Percentiles rank a stretch among this genome's conserved stretches.
Conservation (phyloP, 2,797 vertebrate species). For the Xenops minutus region DNA sequence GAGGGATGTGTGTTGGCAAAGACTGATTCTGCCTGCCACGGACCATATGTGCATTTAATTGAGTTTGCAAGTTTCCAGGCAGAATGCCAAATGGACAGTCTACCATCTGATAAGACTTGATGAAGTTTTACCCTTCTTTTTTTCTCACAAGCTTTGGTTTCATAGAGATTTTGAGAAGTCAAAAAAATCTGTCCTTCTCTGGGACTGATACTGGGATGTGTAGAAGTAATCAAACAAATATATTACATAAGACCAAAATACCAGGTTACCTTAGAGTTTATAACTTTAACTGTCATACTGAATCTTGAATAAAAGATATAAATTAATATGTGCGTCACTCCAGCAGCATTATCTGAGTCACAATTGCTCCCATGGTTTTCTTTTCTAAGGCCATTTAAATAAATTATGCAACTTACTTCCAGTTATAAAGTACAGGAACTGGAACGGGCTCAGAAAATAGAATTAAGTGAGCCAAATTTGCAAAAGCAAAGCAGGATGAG, state of each 20-base stretch:
- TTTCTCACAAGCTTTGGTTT: conserved; percentile 14
- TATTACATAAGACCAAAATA: not conserved
- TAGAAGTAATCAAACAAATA: not conserved
- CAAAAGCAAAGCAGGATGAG: not conserved
- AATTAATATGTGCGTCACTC: not conserved
- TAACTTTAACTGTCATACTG: not conserved
- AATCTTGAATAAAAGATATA: not conserved
- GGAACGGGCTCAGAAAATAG: not conserved
- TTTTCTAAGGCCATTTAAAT: not conserved
- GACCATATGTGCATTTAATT: conserved; percentile 75
- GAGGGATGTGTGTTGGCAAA: conserved; percentile 61
- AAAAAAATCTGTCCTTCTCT: not conserved
- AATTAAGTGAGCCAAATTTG: not conserved
- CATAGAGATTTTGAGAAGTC: not conserved
- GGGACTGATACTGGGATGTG: not conserved
- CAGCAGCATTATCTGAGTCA: not conserved
- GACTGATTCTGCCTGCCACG: conserved; percentile 53
- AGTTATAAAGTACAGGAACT: not conserved
- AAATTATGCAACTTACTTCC: not conserved
- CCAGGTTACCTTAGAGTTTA: not conserved
- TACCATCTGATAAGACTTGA: conserved; percentile 54
- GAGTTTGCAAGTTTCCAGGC: conserved; percentile 75
- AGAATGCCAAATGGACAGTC: conserved; percentile 66
- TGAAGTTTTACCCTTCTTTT: conserved; percentile 11
- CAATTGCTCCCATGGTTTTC: not conserved